These are phyloP conservation scores for Anaspis maculata DNA, from an alignment of 2,888 invertebrate species.

Conservation along the genomic window DNA sequence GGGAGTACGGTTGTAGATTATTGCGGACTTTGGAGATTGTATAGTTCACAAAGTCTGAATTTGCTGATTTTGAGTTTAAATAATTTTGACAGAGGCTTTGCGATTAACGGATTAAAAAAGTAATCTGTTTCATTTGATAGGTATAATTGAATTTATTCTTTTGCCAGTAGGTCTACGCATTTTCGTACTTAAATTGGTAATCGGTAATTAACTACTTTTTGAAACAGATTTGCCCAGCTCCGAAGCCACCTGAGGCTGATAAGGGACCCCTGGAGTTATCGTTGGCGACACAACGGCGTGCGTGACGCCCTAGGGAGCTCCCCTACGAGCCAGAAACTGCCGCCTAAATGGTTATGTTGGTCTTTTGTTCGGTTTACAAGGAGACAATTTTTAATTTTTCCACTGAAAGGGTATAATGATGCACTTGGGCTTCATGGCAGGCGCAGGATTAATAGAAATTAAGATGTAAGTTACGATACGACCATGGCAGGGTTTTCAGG, in stretches of 20 bases:
- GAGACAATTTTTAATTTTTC: conserved; percentile 24
- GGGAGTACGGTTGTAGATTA: too few species aligned
- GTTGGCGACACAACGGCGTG: conserved; percentile 24
- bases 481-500: conserved; percentile 11
- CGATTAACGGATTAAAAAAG: too few species aligned
- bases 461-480: conserved; percentile 21
- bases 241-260: conserved; percentile 21
- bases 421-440: conserved; percentile 18
- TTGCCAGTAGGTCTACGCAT: too few species aligned
- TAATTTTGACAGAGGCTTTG: too few species aligned
- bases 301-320: conserved; percentile 19
- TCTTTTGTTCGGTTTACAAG: conserved; percentile 22
- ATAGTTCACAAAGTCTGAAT: too few species aligned
- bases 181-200: too few species aligned
- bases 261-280: conserved; percentile 20
- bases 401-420: conserved; percentile 22
- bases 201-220: too few species aligned
- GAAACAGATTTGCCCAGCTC: too few species aligned
- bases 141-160: conserved; percentile 14
- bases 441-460: conserved; percentile 22
- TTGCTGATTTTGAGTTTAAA: too few species aligned
- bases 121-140: too few species aligned
- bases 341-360: conserved; percentile 25
- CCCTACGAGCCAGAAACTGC: conserved; percentile 15
- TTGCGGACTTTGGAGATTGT: too few species aligned